Percentiles rank a stretch among this genome's conserved stretches.
phyloP scores from a whole-genome alignment of 2,113 vertebrate species.

The Anoura caudifer region DNA sequence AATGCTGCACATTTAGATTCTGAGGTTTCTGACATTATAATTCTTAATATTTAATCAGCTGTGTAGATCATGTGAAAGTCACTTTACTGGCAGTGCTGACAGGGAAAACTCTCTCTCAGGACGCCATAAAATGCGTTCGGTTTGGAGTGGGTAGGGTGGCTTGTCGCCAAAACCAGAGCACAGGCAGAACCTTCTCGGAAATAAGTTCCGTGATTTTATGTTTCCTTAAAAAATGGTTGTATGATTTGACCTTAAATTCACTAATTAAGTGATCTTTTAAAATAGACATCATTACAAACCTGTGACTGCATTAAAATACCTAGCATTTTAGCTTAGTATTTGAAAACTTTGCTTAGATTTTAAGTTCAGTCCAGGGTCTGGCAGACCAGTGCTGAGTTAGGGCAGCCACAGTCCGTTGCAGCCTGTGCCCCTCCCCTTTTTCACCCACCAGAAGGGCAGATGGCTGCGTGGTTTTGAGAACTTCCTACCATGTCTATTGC shows the following conservation, averaged over 20 bases:
- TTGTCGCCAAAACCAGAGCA: background rate
- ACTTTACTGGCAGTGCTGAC: background rate
- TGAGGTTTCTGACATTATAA: background rate
- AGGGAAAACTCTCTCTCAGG: background rate
- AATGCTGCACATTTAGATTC: background rate
- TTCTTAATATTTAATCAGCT: background rate
- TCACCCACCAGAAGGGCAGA: background rate
- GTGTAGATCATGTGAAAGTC: background rate
- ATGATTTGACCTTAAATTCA: background rate
- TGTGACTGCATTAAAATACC: background rate
- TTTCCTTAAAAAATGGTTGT: background rate
- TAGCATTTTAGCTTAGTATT: background rate
- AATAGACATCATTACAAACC: background rate
- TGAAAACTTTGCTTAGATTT: background rate
- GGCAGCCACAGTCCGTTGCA: background rate
- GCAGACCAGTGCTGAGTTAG: background rate
- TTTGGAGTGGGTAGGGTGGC: background rate
- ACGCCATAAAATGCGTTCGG: background rate
- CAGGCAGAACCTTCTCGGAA: background rate
- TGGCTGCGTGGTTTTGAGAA: background rate
- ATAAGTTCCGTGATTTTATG: background rate
- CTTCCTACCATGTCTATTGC: background rate
- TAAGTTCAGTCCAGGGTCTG: background rate
- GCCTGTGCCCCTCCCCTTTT: too few species aligned
- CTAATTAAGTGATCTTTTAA: background rate